Conservation (phyloP, 1,140 invertebrate species). For the Zaprionus lachaisei region DNA sequence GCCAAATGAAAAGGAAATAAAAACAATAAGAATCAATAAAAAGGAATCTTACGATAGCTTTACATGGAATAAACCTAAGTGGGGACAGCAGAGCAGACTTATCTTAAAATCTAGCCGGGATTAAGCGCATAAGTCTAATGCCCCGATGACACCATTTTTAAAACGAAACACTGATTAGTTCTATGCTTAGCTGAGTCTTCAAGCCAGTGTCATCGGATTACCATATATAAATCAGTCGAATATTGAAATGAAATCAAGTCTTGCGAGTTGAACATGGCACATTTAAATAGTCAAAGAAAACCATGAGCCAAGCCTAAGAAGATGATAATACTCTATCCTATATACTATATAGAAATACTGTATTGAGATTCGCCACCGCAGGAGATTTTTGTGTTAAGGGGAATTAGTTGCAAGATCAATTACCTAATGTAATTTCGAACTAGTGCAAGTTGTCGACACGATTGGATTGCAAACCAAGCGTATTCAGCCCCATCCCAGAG, state of each 20-base stretch:
- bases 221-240: constrained; percentile 65
- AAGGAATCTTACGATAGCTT: constrained; percentile 14
- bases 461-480: constrained; percentile 56
- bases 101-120: constrained; percentile 32
- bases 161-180: constrained; percentile 8
- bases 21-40: constrained; percentile 15
- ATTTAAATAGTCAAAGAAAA: constrained; percentile 63
- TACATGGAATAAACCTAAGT: not conserved
- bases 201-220: constrained; percentile 26
- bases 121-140: constrained; percentile 49
- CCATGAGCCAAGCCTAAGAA: constrained; percentile 68
- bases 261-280: constrained; percentile 72
- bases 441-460: constrained; percentile 70
- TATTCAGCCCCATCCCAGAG: constrained; percentile 52
- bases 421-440: constrained; percentile 29
- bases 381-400: constrained; percentile 15
- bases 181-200: not conserved
- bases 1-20: constrained; percentile 36
- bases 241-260: constrained; percentile 74
- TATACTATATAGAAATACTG: constrained; percentile 49
- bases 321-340: constrained; percentile 50
- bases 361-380: constrained; percentile 40
- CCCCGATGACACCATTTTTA: constrained; percentile 20
- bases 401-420: constrained; percentile 14
- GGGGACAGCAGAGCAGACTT: constrained; percentile 18